Evolutionary conservation across 2,797 vertebrate genomes (phyloP).

Genomic region (Oryzias dopingdopingensis): DNA sequence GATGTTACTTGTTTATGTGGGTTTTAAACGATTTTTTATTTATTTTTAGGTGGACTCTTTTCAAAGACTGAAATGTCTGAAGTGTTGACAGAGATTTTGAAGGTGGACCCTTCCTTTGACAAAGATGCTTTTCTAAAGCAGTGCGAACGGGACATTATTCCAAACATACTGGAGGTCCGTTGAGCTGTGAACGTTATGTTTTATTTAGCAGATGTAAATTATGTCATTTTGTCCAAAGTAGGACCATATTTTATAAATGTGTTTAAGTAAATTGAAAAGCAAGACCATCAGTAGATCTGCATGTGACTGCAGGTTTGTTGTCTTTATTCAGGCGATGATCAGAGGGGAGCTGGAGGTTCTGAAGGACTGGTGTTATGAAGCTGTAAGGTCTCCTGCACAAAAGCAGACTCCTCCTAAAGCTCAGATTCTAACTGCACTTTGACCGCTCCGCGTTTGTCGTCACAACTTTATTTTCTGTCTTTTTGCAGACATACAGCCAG

Average conservation of each 20-base stretch:
- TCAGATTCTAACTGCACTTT: too few species aligned
- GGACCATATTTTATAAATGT: not conserved
- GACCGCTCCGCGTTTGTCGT: too few species aligned
- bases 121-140: conserved; percentile 90
- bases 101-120: conserved; percentile 89
- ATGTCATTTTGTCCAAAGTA: not conserved
- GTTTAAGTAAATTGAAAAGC: not conserved
- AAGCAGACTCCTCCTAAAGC: not conserved
- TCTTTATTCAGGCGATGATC: conserved; percentile 85
- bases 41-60: conserved; percentile 86
- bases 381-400: conserved; percentile 72
- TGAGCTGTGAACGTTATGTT: not conserved
- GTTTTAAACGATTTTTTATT: not conserved
- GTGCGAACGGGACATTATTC: conserved; percentile 92
- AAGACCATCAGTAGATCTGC: not conserved
- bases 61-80: conserved; percentile 98
- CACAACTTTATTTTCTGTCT: conserved; percentile 10
- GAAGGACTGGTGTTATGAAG: conserved; percentile 98
- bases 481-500: conserved; percentile 89
- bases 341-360: conserved; percentile 92
- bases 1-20: not conserved
- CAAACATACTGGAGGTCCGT: conserved; percentile 90
- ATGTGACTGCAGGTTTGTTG: conserved; percentile 7
- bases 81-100: conserved; percentile 92
- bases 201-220: not conserved